Evolutionary conservation across 2,113 vertebrate genomes (phyloP), one percentile per base, ranked within the genome.

Genomic region (Gulo gulo): DNA sequence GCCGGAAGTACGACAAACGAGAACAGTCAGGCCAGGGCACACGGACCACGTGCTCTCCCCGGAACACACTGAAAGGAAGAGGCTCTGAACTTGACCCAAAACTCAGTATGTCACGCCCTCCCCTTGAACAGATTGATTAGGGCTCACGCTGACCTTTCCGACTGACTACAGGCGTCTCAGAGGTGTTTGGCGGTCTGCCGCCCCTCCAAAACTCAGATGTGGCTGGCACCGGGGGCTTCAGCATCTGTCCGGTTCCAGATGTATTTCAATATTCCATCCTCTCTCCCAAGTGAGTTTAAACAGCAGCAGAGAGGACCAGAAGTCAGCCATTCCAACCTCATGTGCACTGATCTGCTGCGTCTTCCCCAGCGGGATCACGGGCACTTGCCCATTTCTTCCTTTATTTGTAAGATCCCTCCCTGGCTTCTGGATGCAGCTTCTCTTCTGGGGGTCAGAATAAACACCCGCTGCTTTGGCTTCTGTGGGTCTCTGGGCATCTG

Each of bases 1-100:
- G 11, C 21, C 39, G 2, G 29, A 16, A 42, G 74, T 4, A 47
- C 16, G 4, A 45, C 42, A 31, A 18, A 47, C 0, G 26, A 47
- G 13, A 52, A 13, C 29, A n/a, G 61, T 31, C 23, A 36, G 39
- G 45, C 73, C 26, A 23, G 59, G 67, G 20, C 7, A 14, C 24
- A n/a, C 5, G 0, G 7, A 3, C 2, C 14, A 15, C 1, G 24
- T 7, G 31, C n/a, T 61, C 7, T 8, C 31, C 52, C 10, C 1
- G 16, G 57, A 34, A 26, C 26, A 69, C 26, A 18, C 63, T 4
- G 1, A 34, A 50, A 65, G n/a, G 55, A 26, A n/a, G 2, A 24
- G 12, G 13, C 57, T 18, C 13, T 23, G n/a, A 39, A 55, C 24
- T 14, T 1, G 45, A n/a, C 63, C 7, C 45, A 6, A 42, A 20